phyloP scores from a whole-genome alignment of 2,113 vertebrate genomes.

The Rostratula benghalensis region DNA sequence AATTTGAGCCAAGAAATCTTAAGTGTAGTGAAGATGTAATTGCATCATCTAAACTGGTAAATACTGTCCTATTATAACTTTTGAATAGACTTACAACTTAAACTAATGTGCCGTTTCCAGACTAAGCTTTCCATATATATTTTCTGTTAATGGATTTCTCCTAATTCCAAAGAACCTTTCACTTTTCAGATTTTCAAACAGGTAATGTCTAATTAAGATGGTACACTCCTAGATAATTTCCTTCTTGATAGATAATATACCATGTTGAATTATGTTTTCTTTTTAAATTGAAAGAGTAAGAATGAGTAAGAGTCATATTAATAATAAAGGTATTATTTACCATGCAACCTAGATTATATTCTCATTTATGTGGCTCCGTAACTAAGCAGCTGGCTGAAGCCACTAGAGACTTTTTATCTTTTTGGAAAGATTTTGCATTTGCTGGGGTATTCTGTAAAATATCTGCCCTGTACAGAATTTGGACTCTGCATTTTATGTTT shows the following conservation, averaged over 20 bases:
- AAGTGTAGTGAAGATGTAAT: neutral
- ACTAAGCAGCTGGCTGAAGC: neutral
- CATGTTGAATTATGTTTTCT: neutral
- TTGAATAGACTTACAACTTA: neutral
- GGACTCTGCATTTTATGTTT: neutral
- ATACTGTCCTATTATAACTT: neutral
- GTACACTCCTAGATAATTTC: neutral
- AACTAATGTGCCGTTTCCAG: neutral
- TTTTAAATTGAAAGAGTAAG: neutral
- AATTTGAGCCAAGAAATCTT: neutral
- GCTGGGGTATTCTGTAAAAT: neutral
- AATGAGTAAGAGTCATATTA: neutral
- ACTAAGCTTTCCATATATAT: neutral
- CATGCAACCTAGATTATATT: neutral
- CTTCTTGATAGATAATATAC: neutral
- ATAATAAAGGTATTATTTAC: neutral
- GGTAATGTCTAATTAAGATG: neutral
- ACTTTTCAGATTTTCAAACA: neutral
- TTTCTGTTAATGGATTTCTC: neutral
- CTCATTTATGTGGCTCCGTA: neutral
- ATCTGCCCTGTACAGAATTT: neutral
- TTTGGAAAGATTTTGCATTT: constrained; percentile 5
- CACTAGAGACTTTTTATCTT: neutral
- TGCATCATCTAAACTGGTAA: neutral
- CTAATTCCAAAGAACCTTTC: neutral